Evolutionary conservation across 2,797 vertebrate species (phyloP).

Genomic region (Aselliscus stoliczkanus): DNA sequence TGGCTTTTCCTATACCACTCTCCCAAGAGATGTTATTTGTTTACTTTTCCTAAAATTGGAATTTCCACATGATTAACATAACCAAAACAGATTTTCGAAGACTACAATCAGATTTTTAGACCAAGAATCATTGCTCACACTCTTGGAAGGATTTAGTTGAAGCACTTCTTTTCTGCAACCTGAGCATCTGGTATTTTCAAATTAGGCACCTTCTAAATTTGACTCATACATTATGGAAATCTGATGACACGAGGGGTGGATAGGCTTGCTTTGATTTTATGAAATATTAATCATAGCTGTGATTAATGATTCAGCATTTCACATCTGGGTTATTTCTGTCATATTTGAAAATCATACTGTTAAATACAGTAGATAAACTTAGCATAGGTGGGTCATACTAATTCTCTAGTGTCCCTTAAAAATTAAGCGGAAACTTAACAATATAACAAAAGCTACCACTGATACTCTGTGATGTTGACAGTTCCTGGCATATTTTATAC

Average conservation of each 20-base stretch:
- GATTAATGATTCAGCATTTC: conserved; percentile 80
- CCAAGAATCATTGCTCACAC: conserved; percentile 30
- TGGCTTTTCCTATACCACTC: not conserved
- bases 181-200: conserved; percentile 78
- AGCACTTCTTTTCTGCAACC: conserved; percentile 63
- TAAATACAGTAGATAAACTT: conserved; percentile 73
- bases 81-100: conserved; percentile 39
- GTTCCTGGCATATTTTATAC: conserved; percentile 61
- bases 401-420: conserved; percentile 71
- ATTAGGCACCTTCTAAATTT: conserved; percentile 76
- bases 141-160: conserved; percentile 36
- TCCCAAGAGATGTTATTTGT: conserved; percentile 19
- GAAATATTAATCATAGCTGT: conserved; percentile 78
- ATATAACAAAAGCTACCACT: conserved; percentile 45
- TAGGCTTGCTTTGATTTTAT: conserved; percentile 78
- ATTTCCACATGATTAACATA: conserved; percentile 45
- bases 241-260: conserved; percentile 71
- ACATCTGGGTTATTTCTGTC: conserved; percentile 77
- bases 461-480: conserved; percentile 67
- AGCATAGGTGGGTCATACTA: conserved; percentile 53
- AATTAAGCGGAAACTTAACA: conserved; percentile 69
- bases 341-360: conserved; percentile 69
- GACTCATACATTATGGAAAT: conserved; percentile 78
- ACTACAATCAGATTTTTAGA: conserved; percentile 38
- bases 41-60: conserved; percentile 47